Percentiles rank a stretch among this genome's conserved stretches.
These are phyloP conservation scores for Conopomorpha cramerella DNA, from an alignment of 1,140 invertebrate genomes.

Conservation along the genomic window DNA sequence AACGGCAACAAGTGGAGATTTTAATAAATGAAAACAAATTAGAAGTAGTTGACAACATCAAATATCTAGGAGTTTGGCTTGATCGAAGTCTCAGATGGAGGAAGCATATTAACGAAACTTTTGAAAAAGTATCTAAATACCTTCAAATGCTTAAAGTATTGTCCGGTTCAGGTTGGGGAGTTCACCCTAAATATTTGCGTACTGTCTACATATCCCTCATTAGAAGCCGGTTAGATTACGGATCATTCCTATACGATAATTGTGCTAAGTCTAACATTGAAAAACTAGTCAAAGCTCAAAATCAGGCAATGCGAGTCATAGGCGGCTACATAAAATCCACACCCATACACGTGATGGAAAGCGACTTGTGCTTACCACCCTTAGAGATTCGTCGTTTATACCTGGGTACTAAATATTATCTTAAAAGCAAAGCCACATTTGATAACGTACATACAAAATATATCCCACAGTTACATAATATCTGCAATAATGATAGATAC, in stretches of 20 bases:
- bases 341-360: not conserved
- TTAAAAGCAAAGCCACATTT: not conserved
- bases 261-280: not conserved
- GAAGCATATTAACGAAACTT: conserved; percentile 1
- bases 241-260: not conserved
- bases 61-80: conserved; percentile 4
- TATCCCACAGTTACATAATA: not conserved
- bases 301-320: not conserved
- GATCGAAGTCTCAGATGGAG: not conserved
- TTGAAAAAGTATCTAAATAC: not conserved
- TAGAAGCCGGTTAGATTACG: not conserved
- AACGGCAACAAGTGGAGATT: not conserved
- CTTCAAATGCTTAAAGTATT: not conserved
- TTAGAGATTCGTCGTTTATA: not conserved
- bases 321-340: not conserved
- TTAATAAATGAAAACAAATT: no score
- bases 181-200: not conserved
- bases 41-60: not conserved
- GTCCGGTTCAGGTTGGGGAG: not conserved
- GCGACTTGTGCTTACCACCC: not conserved
- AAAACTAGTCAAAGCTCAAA: not conserved
- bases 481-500: not conserved
- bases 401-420: not conserved
- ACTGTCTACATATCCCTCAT: not conserved
- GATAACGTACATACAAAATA: not conserved